phyloP scores from a whole-genome alignment of 2,888 invertebrate species.

The Melanargia galathea region DNA sequence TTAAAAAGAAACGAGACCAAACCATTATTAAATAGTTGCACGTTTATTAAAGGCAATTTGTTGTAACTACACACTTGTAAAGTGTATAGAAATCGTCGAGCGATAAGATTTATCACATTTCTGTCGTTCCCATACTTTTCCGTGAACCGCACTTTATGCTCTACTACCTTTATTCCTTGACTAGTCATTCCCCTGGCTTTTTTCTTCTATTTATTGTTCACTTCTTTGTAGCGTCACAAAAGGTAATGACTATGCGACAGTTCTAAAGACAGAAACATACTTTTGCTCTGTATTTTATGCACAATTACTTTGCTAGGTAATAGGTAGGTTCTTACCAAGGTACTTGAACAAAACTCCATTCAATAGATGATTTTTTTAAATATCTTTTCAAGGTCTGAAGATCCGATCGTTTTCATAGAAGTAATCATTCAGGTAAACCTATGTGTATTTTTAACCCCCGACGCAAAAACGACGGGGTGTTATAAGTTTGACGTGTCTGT shows the following conservation, averaged over 20 bases:
- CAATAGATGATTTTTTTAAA: too few relatives aligned
- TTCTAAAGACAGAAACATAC: slow-evolving; percentile 17
- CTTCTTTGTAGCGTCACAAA: slow-evolving; percentile 33
- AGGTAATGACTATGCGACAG: slow-evolving; percentile 27
- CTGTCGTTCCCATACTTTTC: slow-evolving; percentile 30
- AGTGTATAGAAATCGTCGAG: slow-evolving; percentile 12
- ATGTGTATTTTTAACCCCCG: too few relatives aligned
- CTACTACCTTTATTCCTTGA: slow-evolving; percentile 33
- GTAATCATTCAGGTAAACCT: too few relatives aligned
- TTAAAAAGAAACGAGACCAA: too few relatives aligned
- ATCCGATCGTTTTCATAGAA: too few relatives aligned
- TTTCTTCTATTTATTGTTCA: slow-evolving; percentile 29
- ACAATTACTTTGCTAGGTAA: too few relatives aligned
- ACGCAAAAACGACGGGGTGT: too few relatives aligned
- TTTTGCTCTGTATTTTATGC: slow-evolving; percentile 14
- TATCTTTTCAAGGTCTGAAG: too few relatives aligned
- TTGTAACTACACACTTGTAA: not conserved
- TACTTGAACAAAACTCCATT: not conserved
- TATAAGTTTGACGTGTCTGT: too few relatives aligned
- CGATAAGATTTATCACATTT: slow-evolving; percentile 25
- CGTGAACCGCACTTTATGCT: slow-evolving; percentile 34
- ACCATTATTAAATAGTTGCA: too few relatives aligned
- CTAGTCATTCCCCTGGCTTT: slow-evolving; percentile 30
- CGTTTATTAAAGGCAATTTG: slow-evolving; percentile 2
- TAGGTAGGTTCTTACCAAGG: not conserved